phyloP scores from a whole-genome alignment of 30 jellyfish, hydroid and myxozoan species.

The Sanderia malayensis region DNA sequence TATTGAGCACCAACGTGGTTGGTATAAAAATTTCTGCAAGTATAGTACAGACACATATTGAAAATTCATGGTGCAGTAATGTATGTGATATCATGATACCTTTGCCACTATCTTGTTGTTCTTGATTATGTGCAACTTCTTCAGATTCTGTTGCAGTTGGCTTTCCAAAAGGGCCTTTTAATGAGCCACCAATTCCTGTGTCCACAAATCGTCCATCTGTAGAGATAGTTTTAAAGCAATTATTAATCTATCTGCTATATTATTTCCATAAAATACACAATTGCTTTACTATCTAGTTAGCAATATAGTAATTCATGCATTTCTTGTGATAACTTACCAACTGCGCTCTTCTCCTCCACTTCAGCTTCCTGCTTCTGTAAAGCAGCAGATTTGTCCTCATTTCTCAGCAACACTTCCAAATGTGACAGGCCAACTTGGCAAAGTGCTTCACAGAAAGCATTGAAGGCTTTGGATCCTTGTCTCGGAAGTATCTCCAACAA shows the following conservation, averaged over 20 bases:
- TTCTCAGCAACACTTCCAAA: slow-evolving; percentile 40
- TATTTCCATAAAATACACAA: background rate
- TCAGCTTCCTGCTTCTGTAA: slow-evolving; percentile 6
- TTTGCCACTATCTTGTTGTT: background rate
- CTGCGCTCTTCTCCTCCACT: slow-evolving; percentile 17
- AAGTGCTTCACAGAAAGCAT: slow-evolving; percentile 45
- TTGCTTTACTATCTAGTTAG: background rate
- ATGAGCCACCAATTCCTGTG: background rate
- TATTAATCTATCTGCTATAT: too few species aligned
- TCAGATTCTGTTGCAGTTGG: background rate
- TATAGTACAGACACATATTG: too few species aligned
- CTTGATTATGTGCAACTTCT: background rate
- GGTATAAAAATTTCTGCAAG: background rate
- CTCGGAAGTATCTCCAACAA: slow-evolving; percentile 69
- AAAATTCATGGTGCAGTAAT: background rate
- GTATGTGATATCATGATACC: background rate
- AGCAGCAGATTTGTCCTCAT: slow-evolving; percentile 16
- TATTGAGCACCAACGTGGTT: background rate
- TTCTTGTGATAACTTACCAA: background rate
- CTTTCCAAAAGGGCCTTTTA: background rate
- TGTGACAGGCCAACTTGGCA: slow-evolving; percentile 30
- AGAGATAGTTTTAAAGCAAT: too few species aligned
- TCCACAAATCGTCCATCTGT: background rate
- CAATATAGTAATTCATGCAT: too few species aligned
- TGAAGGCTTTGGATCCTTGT: slow-evolving; percentile 84